Base-by-base conservation (phyloP, 2,797 vertebrate genomes). In the Platyrinchus mystaceus region DNA sequence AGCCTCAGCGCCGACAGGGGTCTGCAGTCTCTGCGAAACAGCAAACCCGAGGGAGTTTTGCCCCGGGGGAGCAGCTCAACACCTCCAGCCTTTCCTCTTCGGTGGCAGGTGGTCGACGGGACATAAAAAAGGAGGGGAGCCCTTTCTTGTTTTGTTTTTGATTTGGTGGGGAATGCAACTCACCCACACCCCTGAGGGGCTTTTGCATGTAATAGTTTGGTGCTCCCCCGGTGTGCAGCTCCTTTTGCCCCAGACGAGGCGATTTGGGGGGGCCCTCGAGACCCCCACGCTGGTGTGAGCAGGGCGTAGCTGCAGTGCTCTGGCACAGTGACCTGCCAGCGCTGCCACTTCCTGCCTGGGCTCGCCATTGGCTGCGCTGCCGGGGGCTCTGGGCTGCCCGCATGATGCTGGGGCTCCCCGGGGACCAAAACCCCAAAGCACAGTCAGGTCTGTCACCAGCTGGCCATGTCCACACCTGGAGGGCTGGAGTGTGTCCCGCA, bases 401-500 rank as follows among this genome's bases (percentile, higher is more conserved):
- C 1, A 63, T 0, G 2, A 24, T 20, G 22, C 58, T 10, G 34
- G 37, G 39, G 28, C 22, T 18, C 44, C 34, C 30, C 0, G 0
- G 14, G 15, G 21, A 28, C 58, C 22, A 3, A 53, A 44, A 43
- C 3, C 58, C 82, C 58, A 24, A 10, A 50, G 49, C 24, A 32
- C 0, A 3, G 49, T 1, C 46, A 27, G 34, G 19, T 8, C 52
- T 14, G 27, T 24, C 21, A 12, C 10, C 86, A 32, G 52, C 36
- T 70, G 12, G 27, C 56, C 20, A 0, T 1, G 28, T 3, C 22
- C 50, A 13, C 0, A 3, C 1, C 1, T 1, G 15, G 32, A 21
- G 20, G 28, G 27, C 30, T 12, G 16, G 8, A 64, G 26, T 0
- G 0, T 0, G 2, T 30, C 59, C 71, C 9, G 0, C 0, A 43